Base-by-base conservation (phyloP, 2,888 invertebrate genomes). In the Cerastis leucographa region DNA sequence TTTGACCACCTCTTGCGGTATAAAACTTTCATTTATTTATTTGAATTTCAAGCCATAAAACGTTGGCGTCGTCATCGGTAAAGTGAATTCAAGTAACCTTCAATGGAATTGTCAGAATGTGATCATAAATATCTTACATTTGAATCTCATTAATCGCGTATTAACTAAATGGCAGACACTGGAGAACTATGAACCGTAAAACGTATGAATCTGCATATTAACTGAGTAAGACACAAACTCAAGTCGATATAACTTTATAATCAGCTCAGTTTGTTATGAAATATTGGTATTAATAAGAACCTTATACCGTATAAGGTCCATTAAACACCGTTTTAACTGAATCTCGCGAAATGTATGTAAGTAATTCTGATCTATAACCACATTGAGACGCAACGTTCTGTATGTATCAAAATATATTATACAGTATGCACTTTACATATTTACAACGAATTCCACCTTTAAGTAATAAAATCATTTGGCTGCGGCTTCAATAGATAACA, bases 391-490 rank as follows among this genome's bases (percentile, higher is more conserved):
- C 68, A 59, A 76, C 65, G 78, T 68, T 73, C 40, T 66, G 42
- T 51, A 49, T 72, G 78, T 61, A 84, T 65, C 64, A 65, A 61
- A 66, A 78, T 77, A 74, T 80, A 80, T 82, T 78, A 40, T 69
- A 87, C 83, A 35, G 35, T 35, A 35, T 2, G 35, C 35, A 87
- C 82, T 88, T 84, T 81, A 89, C 85, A 87, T 89, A 89, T 90
- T 87, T 89, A 89, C 88, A 90, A 80, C 76, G 81, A 87, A 85
- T 88, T 84, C 87, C 88, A 89, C 86, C 82, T 75, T 81, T 67
- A 78, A 75, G 62, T 72, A 77, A 74, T 76, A 65, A 66, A 78
- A 76, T 67, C 73, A 81, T 80, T 84, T 81, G 75, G 81, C 73
- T 79, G 67, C 65, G 56, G 73, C 74, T 79, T 71, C 11, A 71